phyloP scores from a whole-genome alignment of 2,113 vertebrate genomes.

The Protomyctophum bolini region DNA sequence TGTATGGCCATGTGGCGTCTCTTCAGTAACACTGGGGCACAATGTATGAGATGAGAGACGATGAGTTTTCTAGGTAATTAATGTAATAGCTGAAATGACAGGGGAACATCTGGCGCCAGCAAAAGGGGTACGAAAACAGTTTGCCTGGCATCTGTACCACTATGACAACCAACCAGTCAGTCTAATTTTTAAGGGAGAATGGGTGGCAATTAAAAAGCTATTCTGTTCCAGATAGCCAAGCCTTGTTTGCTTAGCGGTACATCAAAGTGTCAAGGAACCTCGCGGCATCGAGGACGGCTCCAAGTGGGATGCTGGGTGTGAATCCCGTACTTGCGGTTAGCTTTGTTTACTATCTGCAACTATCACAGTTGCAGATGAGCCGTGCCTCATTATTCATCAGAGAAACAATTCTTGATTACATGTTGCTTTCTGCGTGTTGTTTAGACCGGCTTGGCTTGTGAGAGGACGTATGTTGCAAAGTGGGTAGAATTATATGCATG shows the following conservation, averaged over 20 bases:
- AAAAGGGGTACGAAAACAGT: slow-evolving; percentile 38
- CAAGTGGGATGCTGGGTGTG: background rate
- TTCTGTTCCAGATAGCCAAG: slow-evolving; percentile 43
- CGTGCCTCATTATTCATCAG: too few relatives aligned
- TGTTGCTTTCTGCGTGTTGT: too few relatives aligned
- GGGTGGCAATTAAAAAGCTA: slow-evolving; percentile 62
- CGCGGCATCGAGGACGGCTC: too few relatives aligned
- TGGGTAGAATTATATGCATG: too few relatives aligned
- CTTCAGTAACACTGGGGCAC: slow-evolving; percentile 4
- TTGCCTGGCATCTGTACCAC: slow-evolving; percentile 53
- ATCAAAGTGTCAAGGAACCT: slow-evolving; percentile 29
- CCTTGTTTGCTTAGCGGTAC: slow-evolving; percentile 52
- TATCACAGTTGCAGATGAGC: too few relatives aligned
- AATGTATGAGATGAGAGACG: slow-evolving; percentile 19
- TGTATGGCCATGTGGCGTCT: background rate
- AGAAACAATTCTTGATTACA: too few relatives aligned
- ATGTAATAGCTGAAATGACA: slow-evolving; percentile 47
- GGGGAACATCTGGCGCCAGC: slow-evolving; percentile 50
- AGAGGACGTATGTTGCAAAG: too few relatives aligned
- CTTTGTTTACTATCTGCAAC: too few relatives aligned
- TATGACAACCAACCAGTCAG: slow-evolving; percentile 54
- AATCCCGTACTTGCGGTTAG: too few relatives aligned
- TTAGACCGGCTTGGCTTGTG: too few relatives aligned
- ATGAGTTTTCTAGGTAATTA: slow-evolving; percentile 46
- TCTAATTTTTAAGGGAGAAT: slow-evolving; percentile 53